These are phyloP conservation scores for Liasis olivaceus DNA, from an alignment of 2,797 vertebrate genomes.

Conservation along the genomic window DNA sequence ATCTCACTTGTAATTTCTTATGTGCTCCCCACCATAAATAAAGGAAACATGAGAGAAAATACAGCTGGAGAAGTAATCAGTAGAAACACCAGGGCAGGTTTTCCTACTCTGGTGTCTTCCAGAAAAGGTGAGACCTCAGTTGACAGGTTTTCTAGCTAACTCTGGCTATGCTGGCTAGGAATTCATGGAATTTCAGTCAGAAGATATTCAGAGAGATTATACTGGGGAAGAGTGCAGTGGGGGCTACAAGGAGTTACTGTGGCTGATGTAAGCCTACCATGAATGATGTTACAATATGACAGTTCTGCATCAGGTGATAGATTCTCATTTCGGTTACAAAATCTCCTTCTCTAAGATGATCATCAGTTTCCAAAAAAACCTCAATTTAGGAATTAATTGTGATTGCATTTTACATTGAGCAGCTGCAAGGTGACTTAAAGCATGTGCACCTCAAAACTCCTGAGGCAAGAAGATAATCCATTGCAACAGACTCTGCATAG, in stretches of 20 bases:
- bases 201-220: too few species aligned
- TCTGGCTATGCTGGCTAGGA: too few species aligned
- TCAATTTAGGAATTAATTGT: slow-evolving; percentile 18
- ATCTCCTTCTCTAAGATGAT: not conserved
- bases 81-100: too few species aligned
- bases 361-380: not conserved
- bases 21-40: not conserved
- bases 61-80: not conserved
- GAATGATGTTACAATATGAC: not conserved
- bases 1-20: not conserved
- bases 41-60: not conserved
- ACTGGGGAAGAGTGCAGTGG: too few species aligned
- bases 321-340: not conserved
- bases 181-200: too few species aligned
- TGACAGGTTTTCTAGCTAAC: too few species aligned
- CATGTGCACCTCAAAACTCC: not conserved
- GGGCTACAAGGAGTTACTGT: not conserved
- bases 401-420: slow-evolving; percentile 7
- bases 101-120: too few species aligned
- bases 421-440: not conserved
- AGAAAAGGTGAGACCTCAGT: too few species aligned
- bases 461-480: slow-evolving; percentile 22
- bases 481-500: not conserved
- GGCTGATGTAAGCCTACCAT: not conserved
- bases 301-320: not conserved